phyloP scores from a whole-genome alignment of 2,888 invertebrate genomes.

The Rhagophthalmus giganteus region DNA sequence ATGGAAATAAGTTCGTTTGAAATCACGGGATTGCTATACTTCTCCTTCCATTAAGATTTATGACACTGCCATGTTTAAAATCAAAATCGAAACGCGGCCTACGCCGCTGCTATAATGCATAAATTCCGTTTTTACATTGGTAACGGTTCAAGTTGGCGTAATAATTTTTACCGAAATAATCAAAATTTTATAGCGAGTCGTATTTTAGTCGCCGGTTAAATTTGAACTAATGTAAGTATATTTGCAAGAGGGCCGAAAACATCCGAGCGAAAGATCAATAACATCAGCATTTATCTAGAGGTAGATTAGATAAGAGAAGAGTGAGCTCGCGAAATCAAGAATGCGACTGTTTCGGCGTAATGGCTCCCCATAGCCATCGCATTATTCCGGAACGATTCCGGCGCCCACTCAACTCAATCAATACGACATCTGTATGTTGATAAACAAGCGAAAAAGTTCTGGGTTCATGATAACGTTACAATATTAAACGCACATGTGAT shows the following conservation, averaged over 20 bases:
- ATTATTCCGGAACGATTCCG: conserved; percentile 40
- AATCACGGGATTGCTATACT: conserved; percentile 3
- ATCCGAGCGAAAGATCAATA: conserved; percentile 21
- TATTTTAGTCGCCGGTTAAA: conserved; percentile 5
- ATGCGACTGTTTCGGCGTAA: conserved; percentile 42
- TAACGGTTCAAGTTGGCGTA: no score
- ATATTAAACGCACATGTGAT: conserved; percentile 15
- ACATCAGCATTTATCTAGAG: conserved; percentile 24
- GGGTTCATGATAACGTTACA: conserved; percentile 10
- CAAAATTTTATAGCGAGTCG: no score
- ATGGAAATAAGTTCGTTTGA: conserved; percentile 14
- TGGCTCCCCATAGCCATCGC: conserved; percentile 40
- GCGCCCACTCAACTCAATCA: conserved; percentile 41
- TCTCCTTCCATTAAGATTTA: conserved; percentile 15
- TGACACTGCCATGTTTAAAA: conserved; percentile 1
- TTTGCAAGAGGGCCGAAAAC: conserved; percentile 8
- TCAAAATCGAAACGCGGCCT: background rate
- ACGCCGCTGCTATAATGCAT: background rate
- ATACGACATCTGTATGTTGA: conserved; percentile 39
- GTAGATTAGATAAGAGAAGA: conserved; percentile 30
- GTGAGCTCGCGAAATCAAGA: conserved; percentile 38
- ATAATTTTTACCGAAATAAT: no score
- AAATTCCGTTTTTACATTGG: background rate
- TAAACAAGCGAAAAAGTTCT: conserved; percentile 33
- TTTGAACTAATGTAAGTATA: conserved; percentile 7